Percentiles rank a stretch among this genome's conserved stretches.
Evolutionary conservation across 1,140 invertebrate genomes (phyloP).

Genomic region (Cotesia glomerata): DNA sequence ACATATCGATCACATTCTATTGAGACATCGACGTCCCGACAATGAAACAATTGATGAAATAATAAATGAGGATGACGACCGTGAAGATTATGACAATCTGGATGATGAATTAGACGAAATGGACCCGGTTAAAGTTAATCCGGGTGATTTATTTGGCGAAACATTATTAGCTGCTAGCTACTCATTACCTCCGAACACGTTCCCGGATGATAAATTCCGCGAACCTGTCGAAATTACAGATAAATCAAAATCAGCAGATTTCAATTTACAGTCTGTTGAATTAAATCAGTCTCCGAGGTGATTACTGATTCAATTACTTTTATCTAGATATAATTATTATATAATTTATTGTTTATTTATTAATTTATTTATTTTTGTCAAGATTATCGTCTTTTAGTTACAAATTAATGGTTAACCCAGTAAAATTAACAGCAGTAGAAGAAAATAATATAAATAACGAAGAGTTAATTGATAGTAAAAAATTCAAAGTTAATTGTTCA

Average conservation of each 20-base stretch:
- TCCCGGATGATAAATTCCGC: not conserved
- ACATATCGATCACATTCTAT: constrained; percentile 48
- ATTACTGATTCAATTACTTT: no score
- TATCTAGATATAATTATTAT: no score
- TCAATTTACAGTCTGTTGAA: not conserved
- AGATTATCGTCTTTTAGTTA: not conserved
- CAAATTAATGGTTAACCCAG: no score
- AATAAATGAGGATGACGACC: constrained; percentile 40
- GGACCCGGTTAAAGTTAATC: constrained; percentile 47
- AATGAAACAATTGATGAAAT: constrained; percentile 40
- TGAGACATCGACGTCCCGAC: constrained; percentile 41
- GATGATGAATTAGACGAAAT: constrained; percentile 54
- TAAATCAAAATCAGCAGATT: not conserved
- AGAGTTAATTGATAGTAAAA: no score
- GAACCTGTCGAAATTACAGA: not conserved
- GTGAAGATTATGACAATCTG: constrained; percentile 51
- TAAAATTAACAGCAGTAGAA: no score
- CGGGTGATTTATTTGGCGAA: constrained; percentile 50
- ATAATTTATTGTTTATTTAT: no score
- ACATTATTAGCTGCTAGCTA: constrained; percentile 47
- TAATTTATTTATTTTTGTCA: not conserved
- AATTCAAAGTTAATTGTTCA: no score
- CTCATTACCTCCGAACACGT: constrained; percentile 23
- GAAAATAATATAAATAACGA: no score
- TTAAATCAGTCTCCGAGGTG: not conserved